A percentile compares a stretch with the other conserved stretches of the same genome.
Evolutionary conservation across 2,888 invertebrate species (phyloP).

Genomic region (Amphiduros pacificus): DNA sequence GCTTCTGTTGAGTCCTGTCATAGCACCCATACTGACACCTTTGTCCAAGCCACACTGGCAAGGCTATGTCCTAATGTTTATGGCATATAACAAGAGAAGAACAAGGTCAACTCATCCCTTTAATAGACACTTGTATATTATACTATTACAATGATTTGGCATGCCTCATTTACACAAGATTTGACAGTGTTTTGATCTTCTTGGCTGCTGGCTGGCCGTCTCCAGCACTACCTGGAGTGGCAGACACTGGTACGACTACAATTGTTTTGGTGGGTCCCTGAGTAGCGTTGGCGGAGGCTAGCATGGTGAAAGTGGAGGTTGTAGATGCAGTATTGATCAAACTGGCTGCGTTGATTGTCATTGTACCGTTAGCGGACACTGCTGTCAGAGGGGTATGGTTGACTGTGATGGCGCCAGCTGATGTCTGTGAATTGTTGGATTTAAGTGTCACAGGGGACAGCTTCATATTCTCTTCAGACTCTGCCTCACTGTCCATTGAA

Average conservation of each 20-base stretch:
- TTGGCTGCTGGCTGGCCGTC: constrained; percentile 23
- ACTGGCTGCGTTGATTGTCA: not conserved
- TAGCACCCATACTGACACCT: no score
- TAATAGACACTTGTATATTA: no score
- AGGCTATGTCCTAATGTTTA: no score
- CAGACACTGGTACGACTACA: constrained; percentile 30
- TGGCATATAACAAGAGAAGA: no score
- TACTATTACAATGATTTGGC: no score
- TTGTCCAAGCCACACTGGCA: no score
- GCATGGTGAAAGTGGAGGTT: constrained; percentile 17
- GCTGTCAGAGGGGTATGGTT: constrained; percentile 9
- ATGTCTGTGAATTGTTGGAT: constrained; percentile 7
- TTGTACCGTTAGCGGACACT: not conserved
- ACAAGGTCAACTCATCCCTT: no score
- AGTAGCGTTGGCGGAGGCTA: constrained; percentile 7
- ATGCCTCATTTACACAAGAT: no score
- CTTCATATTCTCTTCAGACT: not conserved
- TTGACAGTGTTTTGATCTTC: constrained; percentile 17
- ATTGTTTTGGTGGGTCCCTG: constrained; percentile 25
- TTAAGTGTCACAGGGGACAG: constrained; percentile 2
- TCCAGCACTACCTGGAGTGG: constrained; percentile 13
- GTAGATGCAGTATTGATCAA: not conserved
- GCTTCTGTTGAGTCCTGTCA: no score
- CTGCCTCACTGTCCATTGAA: constrained; percentile 15
- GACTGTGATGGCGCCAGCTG: constrained; percentile 1